A percentile compares a stretch with the other conserved stretches of the same genome.
Evolutionary conservation across 2,797 vertebrate species (phyloP).

Genomic region (Zalophus californianus): DNA sequence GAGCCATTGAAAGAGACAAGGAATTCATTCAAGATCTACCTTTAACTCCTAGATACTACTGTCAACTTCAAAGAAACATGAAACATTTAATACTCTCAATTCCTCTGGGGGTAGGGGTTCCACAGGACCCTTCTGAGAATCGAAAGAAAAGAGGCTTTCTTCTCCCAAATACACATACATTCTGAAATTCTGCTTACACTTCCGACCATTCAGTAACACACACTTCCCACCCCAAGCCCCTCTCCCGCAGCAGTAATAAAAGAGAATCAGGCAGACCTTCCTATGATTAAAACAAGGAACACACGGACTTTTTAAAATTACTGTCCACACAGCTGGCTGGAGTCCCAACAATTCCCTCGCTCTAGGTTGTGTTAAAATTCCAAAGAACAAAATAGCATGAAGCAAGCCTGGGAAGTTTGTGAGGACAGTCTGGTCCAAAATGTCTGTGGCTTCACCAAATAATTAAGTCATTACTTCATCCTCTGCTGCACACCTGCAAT

Average conservation of each 20-base stretch:
- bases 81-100: background rate
- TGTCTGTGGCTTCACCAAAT: conserved; percentile 43
- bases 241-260: background rate
- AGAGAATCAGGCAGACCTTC: background rate
- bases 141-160: background rate
- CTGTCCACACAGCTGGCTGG: background rate
- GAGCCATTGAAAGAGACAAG: background rate
- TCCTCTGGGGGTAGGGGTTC: background rate
- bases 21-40: background rate
- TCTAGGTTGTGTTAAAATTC: conserved; percentile 52
- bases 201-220: background rate
- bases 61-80: background rate
- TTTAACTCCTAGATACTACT: background rate
- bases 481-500: conserved; percentile 72
- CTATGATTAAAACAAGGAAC: conserved; percentile 11
- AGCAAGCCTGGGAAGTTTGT: background rate
- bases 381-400: conserved; percentile 28
- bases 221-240: accelerated
- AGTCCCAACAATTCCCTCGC: background rate
- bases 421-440: conserved; percentile 1
- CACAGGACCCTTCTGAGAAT: background rate
- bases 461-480: conserved; percentile 67
- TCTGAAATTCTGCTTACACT: background rate
- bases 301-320: conserved; percentile 48
- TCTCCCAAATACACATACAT: background rate